Evolutionary conservation across 2,113 vertebrate species (phyloP), one percentile per base, ranked within the genome.

Genomic region (Cnemophilus loriae): DNA sequence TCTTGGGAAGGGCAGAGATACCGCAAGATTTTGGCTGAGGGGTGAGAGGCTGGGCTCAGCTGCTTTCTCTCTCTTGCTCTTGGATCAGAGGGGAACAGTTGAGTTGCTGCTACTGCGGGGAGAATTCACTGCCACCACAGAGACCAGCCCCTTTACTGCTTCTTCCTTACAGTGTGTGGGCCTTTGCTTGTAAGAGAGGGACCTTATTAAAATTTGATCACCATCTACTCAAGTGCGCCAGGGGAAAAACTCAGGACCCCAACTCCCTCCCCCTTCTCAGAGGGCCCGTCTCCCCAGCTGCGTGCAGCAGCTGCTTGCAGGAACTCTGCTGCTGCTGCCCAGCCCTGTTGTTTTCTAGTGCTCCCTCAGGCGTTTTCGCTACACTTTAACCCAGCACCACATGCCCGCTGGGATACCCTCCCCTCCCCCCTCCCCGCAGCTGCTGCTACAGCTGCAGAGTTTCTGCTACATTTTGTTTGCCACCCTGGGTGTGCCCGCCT

Each of bases 51-150:
- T 37, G 21, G 9, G 11, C n/a, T 84, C 49, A 55, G 18, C 7
- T 71, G 11, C 32, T 65, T 3, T 2, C 10, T 30, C 33, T 61
- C 37, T 44, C 33, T 32, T 1, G 0, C 22, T 46, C 11, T 37
- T 2, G 0, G 8, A 19, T 26, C 0, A 0, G 22, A 81, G n/a
- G 8, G 17, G 22, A 37, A 56, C 1, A 1, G 22, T 41, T 0
- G 0, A 39, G 35, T 22, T 81, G 8, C 22, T 46, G 22, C 49
- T 27, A 53, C 47, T 1, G 6, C 9, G 37, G 33, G 14, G 18
- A 84, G 39, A 84, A 84, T 73, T 37, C 27, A 37, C 27, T 63
- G 13, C 47, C 28, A 37, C 14, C 9, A 33, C 2, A 1, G 39
- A 63, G 27, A 28, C 18, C 27, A 46, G 18, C 33, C 39, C 33